Percentiles rank a stretch among this genome's conserved stretches.
These are phyloP conservation scores for Grantiella picta DNA, from an alignment of 2,113 vertebrate species.

Conservation along the genomic window DNA sequence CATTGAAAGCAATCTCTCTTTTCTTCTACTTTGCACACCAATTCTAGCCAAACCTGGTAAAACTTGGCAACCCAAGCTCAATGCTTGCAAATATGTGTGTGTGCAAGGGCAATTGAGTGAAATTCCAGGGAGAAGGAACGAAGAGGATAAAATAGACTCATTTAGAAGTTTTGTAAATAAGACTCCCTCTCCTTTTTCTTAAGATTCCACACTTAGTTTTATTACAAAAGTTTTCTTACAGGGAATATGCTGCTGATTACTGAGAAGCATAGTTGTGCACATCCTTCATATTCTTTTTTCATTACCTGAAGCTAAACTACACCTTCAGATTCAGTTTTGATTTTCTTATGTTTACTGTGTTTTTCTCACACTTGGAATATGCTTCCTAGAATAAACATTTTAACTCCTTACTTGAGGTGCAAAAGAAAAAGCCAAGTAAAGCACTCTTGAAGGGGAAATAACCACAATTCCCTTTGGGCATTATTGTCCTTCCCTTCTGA, in stretches of 20 bases:
- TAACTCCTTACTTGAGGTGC: not conserved
- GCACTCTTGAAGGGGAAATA: not conserved
- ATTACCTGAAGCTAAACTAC: not conserved
- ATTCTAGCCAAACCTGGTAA: not conserved
- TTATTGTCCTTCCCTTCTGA: not conserved
- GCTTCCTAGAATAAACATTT: not conserved
- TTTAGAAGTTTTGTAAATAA: not conserved
- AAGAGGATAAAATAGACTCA: not conserved
- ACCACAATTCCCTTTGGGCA: not conserved
- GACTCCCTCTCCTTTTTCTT: not conserved
- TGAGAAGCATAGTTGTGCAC: fast-evolving
- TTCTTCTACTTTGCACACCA: not conserved
- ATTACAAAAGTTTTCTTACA: not conserved
- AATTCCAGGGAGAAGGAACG: not conserved
- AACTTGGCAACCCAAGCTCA: not conserved
- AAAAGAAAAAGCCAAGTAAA: not conserved
- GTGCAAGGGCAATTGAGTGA: not conserved
- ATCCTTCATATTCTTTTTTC: not conserved
- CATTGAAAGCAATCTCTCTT: not conserved
- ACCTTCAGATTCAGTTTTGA: not conserved
- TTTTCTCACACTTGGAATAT: not conserved
- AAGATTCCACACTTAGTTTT: not conserved
- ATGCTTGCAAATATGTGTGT: not conserved
- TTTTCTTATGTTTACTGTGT: not conserved
- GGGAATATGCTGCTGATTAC: not conserved